These are phyloP conservation scores for Hypena proboscidalis DNA, from an alignment of 2,888 invertebrate species.

Conservation along the genomic window DNA sequence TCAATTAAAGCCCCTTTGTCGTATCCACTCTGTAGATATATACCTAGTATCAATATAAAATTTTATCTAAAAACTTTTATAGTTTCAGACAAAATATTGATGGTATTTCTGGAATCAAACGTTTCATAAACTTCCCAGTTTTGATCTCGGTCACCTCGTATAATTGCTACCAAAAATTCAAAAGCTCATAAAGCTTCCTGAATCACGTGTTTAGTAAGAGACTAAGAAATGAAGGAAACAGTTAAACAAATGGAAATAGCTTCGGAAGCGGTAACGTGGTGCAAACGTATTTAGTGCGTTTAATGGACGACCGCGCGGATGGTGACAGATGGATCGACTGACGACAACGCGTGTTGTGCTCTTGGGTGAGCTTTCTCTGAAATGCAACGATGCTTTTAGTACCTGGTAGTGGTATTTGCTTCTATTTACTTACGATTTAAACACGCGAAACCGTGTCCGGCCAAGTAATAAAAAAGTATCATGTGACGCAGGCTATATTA, in stretches of 20 bases:
- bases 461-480: no score
- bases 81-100: no score
- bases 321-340: constrained; percentile 72
- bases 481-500: no score
- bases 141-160: constrained; percentile 31
- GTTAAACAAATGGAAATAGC: constrained; percentile 70
- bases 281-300: constrained; percentile 74
- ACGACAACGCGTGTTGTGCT: constrained; percentile 63
- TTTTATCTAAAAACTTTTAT: no score
- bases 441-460: no score
- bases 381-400: no score
- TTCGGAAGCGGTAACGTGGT: constrained; percentile 74
- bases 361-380: no score
- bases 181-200: constrained; percentile 53
- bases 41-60: no score
- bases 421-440: no score
- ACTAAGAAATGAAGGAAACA: constrained; percentile 59
- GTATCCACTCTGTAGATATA: no score
- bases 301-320: constrained; percentile 33
- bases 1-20: no score
- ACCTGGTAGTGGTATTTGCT: no score
- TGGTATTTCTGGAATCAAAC: constrained; percentile 36
- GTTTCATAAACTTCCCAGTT: constrained; percentile 16
- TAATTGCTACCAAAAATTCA: constrained; percentile 45
- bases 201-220: constrained; percentile 49